Evolutionary conservation across 1,140 invertebrate species (phyloP).

Genomic region (Calycopis cecrops): DNA sequence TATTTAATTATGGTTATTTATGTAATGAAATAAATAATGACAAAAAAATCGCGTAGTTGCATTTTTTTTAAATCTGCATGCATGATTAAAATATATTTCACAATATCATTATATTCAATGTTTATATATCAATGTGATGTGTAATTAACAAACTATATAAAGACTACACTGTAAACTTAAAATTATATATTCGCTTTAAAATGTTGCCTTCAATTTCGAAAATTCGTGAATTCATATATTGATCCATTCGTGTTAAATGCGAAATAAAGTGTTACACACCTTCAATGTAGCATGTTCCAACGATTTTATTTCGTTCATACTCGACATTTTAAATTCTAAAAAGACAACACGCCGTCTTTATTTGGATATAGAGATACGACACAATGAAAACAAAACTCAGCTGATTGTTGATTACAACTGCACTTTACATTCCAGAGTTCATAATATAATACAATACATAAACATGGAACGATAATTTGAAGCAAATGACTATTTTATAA

Average conservation of each 20-base stretch:
- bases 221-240: too few relatives aligned
- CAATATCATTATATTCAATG: too few relatives aligned
- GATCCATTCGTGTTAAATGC: too few relatives aligned
- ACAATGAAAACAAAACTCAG: constrained; percentile 70
- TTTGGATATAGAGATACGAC: constrained; percentile 25
- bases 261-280: constrained; percentile 74
- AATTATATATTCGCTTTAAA: too few relatives aligned
- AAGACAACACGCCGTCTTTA: neutral
- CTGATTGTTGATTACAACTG: constrained; percentile 32
- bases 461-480: neutral
- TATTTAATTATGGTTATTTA: too few relatives aligned
- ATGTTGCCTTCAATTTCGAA: too few relatives aligned
- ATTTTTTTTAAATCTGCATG: too few relatives aligned
- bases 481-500: neutral
- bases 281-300: constrained; percentile 96
- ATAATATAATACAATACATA: neutral
- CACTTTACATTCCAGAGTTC: neutral
- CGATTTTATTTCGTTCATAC: constrained; percentile 92
- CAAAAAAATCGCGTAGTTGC: too few relatives aligned
- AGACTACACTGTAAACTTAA: neutral
- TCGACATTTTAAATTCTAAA: constrained; percentile 19
- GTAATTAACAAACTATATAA: neutral
- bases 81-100: too few relatives aligned
- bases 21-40: too few relatives aligned
- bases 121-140: neutral